These are phyloP conservation scores for Crotophaga sulcirostris DNA, from an alignment of 2,113 vertebrate species.

Conservation along the genomic window DNA sequence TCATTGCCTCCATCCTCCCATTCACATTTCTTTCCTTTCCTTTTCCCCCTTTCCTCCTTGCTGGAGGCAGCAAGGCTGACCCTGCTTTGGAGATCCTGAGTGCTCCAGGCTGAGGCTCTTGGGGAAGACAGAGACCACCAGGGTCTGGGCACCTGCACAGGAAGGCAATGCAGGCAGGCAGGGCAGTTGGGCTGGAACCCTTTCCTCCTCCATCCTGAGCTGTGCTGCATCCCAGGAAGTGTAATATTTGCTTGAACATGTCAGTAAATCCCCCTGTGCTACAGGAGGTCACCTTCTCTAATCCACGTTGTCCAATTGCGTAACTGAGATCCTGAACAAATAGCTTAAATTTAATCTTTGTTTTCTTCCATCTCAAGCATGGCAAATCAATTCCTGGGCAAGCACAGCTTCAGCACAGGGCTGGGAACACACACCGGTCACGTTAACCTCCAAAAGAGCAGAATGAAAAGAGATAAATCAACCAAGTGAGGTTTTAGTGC, in stretches of 20 bases:
- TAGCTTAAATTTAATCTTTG: constrained; percentile 66
- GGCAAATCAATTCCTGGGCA: constrained; percentile 51
- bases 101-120: not conserved
- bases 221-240: not conserved
- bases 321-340: constrained; percentile 63
- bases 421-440: not conserved
- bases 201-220: not conserved
- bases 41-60: not conserved
- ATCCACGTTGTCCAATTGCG: constrained; percentile 41
- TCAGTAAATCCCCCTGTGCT: constrained; percentile 36
- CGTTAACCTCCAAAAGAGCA: not conserved
- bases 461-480: not conserved
- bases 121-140: not conserved
- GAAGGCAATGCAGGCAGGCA: not conserved
- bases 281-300: constrained; percentile 61
- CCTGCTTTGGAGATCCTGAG: not conserved
- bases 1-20: not conserved
- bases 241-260: constrained; percentile 2
- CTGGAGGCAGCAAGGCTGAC: not conserved
- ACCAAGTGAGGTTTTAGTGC: not conserved
- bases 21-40: not conserved
- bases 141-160: not conserved
- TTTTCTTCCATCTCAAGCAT: constrained; percentile 34
- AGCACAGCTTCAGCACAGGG: not conserved
- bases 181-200: not conserved